These are phyloP conservation scores for Cancer borealis DNA, from an alignment of 2,888 invertebrate genomes.

Conservation along the genomic window DNA sequence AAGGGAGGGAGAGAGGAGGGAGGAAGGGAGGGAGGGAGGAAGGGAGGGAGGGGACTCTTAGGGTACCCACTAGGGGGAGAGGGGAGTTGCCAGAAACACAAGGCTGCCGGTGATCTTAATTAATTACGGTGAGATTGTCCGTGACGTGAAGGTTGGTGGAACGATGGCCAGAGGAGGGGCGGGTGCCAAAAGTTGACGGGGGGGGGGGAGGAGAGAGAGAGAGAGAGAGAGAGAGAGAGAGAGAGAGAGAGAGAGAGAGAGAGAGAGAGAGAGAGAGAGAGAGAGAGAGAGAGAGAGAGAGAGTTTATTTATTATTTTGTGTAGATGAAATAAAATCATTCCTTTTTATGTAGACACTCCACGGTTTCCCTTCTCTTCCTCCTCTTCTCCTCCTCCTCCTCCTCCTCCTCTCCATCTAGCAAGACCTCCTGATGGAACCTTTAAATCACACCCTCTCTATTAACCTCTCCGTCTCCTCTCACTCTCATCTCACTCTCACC, in stretches of 20 bases:
- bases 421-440: too few species aligned
- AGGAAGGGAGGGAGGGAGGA: neutral
- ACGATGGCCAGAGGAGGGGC: conserved; percentile 2
- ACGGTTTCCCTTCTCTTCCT: neutral
- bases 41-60: neutral
- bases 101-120: conserved; percentile 14
- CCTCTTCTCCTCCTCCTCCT: neutral
- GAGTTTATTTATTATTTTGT: neutral
- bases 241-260: conserved; percentile 12
- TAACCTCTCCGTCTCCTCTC: neutral
- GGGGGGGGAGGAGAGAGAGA: neutral
- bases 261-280: conserved; percentile 5
- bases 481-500: neutral
- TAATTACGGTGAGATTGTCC: conserved; percentile 32
- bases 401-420: too few species aligned
- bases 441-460: too few species aligned
- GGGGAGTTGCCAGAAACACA: conserved; percentile 26
- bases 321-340: neutral
- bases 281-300: neutral
- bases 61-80: neutral
- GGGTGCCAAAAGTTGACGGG: neutral
- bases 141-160: neutral
- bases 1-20: neutral
- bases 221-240: conserved; percentile 14
- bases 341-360: neutral